Conservation (phyloP, 2,888 invertebrate genomes). For the Ectemnius continuus region DNA sequence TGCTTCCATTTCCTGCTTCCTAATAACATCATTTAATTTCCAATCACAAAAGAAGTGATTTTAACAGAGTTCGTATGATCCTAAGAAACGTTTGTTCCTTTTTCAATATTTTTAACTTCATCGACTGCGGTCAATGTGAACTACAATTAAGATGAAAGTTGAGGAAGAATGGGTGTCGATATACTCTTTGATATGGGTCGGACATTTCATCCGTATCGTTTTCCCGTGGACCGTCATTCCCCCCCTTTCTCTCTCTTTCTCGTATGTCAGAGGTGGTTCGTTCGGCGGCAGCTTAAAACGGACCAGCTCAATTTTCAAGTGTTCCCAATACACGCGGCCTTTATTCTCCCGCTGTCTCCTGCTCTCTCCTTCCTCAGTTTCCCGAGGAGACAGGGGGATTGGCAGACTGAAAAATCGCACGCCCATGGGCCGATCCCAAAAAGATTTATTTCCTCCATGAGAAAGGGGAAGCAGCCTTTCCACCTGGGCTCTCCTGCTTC, state of each 20-base stretch:
- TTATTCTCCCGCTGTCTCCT: not conserved
- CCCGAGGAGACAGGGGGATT: constrained; percentile 28
- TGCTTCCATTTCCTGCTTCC: too few species aligned
- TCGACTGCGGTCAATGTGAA: too few species aligned
- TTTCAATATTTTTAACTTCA: too few species aligned
- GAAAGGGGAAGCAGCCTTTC: not conserved
- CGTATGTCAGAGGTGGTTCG: too few species aligned
- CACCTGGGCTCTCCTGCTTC: not conserved
- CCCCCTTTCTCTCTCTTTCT: too few species aligned
- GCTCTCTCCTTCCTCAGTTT: too few species aligned
- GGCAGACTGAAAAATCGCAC: constrained; percentile 42
- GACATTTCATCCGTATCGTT: not conserved
- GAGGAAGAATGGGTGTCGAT: not conserved
- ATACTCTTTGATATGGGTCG: not conserved
- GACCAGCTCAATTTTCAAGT: constrained; percentile 21
- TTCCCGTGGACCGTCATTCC: too few species aligned
- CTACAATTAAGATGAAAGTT: not conserved
- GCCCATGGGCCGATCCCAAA: constrained; percentile 31
- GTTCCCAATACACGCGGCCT: constrained; percentile 8
- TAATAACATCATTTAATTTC: too few species aligned
- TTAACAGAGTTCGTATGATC: too few species aligned
- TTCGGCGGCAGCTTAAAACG: constrained; percentile 11
- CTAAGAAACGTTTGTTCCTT: too few species aligned
- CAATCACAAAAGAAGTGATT: too few species aligned
- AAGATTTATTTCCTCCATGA: constrained; percentile 34